A percentile compares a stretch with the other conserved stretches of the same genome.
phyloP scores from a whole-genome alignment of 1,140 invertebrate species.

The Drosophila kanapiae region DNA sequence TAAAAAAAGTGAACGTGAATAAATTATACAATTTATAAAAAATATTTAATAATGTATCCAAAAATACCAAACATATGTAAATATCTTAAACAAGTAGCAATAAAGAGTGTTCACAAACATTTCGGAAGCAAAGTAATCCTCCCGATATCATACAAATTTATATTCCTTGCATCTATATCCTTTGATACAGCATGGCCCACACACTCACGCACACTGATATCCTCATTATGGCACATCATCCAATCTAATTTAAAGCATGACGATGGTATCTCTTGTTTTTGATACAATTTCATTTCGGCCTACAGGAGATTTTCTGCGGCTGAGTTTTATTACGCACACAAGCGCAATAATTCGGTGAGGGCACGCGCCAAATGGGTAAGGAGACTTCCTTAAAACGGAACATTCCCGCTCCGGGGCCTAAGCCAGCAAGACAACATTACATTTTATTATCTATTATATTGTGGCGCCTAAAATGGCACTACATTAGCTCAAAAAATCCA shows the following conservation, averaged over 20 bases:
- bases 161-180: constrained; percentile 11
- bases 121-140: neutral
- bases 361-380: constrained; percentile 58
- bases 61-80: neutral
- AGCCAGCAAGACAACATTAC: constrained; percentile 74
- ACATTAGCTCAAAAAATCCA: constrained; percentile 79
- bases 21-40: neutral
- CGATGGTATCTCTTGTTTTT: constrained; percentile 56
- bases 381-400: constrained; percentile 28
- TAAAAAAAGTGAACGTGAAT: too few species aligned
- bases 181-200: neutral
- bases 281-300: constrained; percentile 55
- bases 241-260: constrained; percentile 71
- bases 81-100: neutral
- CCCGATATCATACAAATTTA: constrained; percentile 19
- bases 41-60: neutral
- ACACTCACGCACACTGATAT: constrained; percentile 16
- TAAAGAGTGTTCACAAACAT: neutral
- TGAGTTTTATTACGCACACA: constrained; percentile 77
- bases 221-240: constrained; percentile 81
- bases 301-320: constrained; percentile 63
- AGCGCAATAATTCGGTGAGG: constrained; percentile 67
- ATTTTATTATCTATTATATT: constrained; percentile 83
- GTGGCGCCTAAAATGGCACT: constrained; percentile 73
- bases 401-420: constrained; percentile 42